Evolutionary conservation across 2,113 vertebrate species (phyloP).

Genomic region (Sinocyclocheilus rhinocerous): DNA sequence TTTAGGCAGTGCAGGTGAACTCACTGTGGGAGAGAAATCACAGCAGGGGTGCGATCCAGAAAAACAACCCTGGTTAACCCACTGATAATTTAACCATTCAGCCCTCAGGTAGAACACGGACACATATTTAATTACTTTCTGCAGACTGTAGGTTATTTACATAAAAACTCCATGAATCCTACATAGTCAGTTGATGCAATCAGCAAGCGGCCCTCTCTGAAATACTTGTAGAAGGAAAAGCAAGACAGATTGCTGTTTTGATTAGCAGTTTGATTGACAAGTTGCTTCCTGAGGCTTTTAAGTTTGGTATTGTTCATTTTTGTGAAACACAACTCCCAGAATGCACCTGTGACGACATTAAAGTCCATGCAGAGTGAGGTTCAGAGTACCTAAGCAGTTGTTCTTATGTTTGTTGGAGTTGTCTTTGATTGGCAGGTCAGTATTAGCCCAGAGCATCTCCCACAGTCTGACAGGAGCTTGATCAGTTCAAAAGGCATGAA

Average conservation of each 20-base stretch:
- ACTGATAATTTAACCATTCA: not conserved
- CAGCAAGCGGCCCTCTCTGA: not conserved
- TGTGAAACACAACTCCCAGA: not conserved
- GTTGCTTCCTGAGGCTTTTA: not conserved
- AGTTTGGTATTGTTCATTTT: not conserved
- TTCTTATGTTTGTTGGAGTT: slow-evolving; percentile 1
- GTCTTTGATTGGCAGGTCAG: not conserved
- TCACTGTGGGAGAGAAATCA: not conserved
- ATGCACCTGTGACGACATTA: not conserved
- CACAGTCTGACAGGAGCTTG: not conserved
- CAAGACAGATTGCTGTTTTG: not conserved
- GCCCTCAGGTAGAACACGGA: not conserved
- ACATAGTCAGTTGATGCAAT: not conserved
- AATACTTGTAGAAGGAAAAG: not conserved
- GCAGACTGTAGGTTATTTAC: not conserved
- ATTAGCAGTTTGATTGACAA: not conserved
- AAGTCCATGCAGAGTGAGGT: not conserved
- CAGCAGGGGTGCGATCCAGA: slow-evolving; percentile 1
- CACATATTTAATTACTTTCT: slow-evolving; percentile 9
- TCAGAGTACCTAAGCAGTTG: not conserved
- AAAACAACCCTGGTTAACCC: slow-evolving; percentile 9
- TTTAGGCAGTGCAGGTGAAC: not conserved
- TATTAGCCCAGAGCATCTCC: not conserved
- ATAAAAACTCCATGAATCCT: not conserved
- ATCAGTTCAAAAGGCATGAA: not conserved